Evolutionary conservation across 1,140 invertebrate genomes (phyloP), one percentile per base, ranked within the genome.

Genomic region (Thaumatotibia leucotreta): DNA sequence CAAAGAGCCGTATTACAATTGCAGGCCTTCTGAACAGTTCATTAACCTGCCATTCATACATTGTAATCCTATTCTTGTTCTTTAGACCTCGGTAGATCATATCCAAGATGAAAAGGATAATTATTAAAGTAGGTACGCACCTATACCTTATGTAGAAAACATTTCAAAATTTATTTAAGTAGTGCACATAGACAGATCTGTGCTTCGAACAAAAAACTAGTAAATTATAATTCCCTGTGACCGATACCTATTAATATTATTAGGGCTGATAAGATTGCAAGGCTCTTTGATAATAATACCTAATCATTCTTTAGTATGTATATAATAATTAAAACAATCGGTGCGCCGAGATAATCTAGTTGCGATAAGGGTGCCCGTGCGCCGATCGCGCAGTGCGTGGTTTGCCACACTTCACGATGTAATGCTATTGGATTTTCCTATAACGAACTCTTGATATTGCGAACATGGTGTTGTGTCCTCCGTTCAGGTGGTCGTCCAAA

Each of bases 261-360:
- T 79, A 77, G 64, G 73, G 70, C 45, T 75, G 88, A 91, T 91
- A 91, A 91, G 84, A 89, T 84, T 83, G 76, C 78, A 81, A 82
- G 75, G 78, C 74, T 77, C 78, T 68, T 79, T 81, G 83, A 89
- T 87, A 84, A 80, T 73, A 77, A 65, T 69, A 74, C 67, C 63
- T 82, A 85, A 85, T 88, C 74, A 79, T 82, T 83, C 75, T 75
- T 78, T 82, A 80, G 79, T 80, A 78, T 81, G 77, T 80, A 78
- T 82, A 77, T 78, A 88, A 86, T 89, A 90, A 89, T 88, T 89
- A 89, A 89, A 89, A 88, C 85, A 88, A 88, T 88, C 77, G 83
- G 76, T 75, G 84, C 76, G 75, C 79, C 69, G 76, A 87, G 85
- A 89, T 91, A 76, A 90, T 90, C 86, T 86, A 67, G 64, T 31